phyloP scores from a whole-genome alignment of 2,113 vertebrate genomes.

The Dicerorhinus sumatrensis region DNA sequence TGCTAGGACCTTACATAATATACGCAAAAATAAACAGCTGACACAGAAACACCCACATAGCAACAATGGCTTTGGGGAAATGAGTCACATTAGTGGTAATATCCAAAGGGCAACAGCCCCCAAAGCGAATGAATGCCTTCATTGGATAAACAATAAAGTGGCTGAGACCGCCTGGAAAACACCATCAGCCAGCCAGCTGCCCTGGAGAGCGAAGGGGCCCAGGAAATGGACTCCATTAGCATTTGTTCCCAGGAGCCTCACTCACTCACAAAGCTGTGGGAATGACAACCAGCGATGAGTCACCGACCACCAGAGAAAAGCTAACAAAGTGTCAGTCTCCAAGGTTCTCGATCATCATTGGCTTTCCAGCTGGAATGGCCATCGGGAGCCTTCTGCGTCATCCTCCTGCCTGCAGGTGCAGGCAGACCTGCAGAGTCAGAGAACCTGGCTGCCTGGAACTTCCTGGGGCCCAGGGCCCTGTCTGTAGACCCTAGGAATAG shows the following conservation, averaged over 20 bases:
- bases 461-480: neutral
- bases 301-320: neutral
- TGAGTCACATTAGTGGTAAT: fast-evolving
- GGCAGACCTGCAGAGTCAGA: neutral
- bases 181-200: neutral
- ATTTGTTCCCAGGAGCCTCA: neutral
- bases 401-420: neutral
- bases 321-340: neutral
- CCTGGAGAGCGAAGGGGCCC: neutral
- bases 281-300: neutral
- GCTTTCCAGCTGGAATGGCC: neutral
- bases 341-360: neutral
- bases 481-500: neutral
- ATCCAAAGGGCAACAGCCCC: constrained; percentile 16
- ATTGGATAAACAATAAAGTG: neutral
- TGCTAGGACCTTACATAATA: neutral
- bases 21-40: neutral
- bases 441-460: neutral
- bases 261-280: neutral
- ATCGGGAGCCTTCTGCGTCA: neutral
- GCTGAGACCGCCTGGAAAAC: fast-evolving
- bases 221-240: neutral
- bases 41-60: neutral
- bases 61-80: neutral
- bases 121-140: neutral